Evolutionary conservation across 2,797 vertebrate species (phyloP).

Genomic region (Merluccius polli): DNA sequence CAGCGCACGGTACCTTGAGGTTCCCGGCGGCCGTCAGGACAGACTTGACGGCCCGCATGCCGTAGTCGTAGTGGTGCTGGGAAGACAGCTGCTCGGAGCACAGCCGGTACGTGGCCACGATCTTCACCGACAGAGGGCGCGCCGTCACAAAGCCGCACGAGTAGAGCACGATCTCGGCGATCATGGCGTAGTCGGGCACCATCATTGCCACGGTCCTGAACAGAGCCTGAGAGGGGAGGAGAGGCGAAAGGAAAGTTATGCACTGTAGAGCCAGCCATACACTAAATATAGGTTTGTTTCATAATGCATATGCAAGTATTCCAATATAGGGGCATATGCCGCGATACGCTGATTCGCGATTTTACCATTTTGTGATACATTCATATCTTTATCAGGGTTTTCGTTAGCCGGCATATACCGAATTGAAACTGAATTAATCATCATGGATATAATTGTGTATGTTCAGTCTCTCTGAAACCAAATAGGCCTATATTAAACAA

Average conservation of each 20-base stretch:
- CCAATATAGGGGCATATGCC: no score
- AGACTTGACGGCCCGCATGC: constrained; percentile 91
- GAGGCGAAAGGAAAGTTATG: no score
- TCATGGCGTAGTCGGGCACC: constrained; percentile 93
- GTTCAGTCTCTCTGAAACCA: no score
- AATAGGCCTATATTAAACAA: no score
- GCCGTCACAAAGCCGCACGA: constrained; percentile 89
- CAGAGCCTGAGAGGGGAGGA: constrained; percentile 72
- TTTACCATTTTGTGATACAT: no score
- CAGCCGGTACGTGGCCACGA: constrained; percentile 85
- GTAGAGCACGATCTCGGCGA: constrained; percentile 90
- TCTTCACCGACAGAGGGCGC: constrained; percentile 85
- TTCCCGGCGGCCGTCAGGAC: constrained; percentile 88
- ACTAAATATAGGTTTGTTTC: no score
- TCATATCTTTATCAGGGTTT: neutral
- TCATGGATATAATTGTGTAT: no score
- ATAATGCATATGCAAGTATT: no score
- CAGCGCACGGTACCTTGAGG: constrained; percentile 75
- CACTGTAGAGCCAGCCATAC: no score
- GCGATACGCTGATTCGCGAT: no score
- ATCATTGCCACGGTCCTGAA: constrained; percentile 93
- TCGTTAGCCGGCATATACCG: no score
- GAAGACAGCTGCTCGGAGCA: constrained; percentile 89
- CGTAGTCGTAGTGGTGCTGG: constrained; percentile 90
- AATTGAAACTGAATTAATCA: no score